Conservation (phyloP, 2,113 vertebrate species). For the Choloepus hoffmanni region DNA sequence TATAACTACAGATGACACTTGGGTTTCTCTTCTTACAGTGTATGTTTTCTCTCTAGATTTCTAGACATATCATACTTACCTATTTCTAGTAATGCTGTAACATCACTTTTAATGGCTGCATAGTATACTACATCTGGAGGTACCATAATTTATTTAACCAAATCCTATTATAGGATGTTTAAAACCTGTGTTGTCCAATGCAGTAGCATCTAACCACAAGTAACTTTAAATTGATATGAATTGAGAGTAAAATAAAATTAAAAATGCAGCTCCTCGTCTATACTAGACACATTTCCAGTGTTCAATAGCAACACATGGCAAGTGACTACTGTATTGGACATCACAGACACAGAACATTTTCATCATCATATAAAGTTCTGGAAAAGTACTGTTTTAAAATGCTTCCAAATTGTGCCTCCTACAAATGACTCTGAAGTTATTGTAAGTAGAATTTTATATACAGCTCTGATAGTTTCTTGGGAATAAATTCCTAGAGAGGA, state of each 20-base stretch:
- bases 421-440: not conserved
- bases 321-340: not conserved
- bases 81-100: constrained; percentile 4
- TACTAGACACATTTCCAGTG: not conserved
- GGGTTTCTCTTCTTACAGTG: not conserved
- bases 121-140: not conserved
- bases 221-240: not conserved
- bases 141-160: not conserved
- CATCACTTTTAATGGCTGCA: not conserved
- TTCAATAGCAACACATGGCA: not conserved
- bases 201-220: not conserved
- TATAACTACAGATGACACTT: not conserved
- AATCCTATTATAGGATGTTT: constrained; percentile 9
- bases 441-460: not conserved
- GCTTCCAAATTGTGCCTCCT: constrained; percentile 23
- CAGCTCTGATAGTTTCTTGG: not conserved
- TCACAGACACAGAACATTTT: not conserved
- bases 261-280: not conserved
- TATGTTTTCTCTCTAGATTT: not conserved
- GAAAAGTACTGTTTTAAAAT: not conserved
- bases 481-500: constrained; percentile 26
- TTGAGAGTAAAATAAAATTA: not conserved
- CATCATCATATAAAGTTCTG: not conserved
- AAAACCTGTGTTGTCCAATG: not conserved
- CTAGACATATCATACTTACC: not conserved